phyloP scores from a whole-genome alignment of 2,113 vertebrate genomes.

The Thoracochromis brauschi region DNA sequence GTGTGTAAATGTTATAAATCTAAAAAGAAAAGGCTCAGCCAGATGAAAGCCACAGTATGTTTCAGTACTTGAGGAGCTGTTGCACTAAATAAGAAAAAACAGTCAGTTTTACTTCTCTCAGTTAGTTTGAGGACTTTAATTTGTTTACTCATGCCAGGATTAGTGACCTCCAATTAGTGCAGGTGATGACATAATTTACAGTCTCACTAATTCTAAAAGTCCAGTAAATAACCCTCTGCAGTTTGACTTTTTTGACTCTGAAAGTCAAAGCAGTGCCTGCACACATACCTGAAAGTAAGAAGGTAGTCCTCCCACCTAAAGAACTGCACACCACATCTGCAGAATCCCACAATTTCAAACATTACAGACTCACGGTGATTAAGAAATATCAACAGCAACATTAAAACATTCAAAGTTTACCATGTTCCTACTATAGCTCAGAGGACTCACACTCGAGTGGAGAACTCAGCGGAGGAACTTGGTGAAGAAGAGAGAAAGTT shows the following conservation, averaged over 20 bases:
- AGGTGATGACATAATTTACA: background rate
- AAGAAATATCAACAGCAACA: background rate
- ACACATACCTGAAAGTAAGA: background rate
- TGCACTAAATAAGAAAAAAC: background rate
- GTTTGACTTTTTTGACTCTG: background rate
- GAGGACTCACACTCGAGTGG: background rate
- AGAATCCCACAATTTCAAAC: background rate
- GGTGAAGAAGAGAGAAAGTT: background rate
- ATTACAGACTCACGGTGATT: background rate
- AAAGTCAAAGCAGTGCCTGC: background rate
- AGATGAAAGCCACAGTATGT: accelerated
- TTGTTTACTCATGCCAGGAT: background rate
- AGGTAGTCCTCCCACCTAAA: accelerated
- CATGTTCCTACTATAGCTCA: background rate
- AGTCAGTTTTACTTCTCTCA: background rate
- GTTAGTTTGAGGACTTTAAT: background rate
- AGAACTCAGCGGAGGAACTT: background rate
- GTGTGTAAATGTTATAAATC: background rate
- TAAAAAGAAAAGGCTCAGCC: background rate
- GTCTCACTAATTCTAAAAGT: background rate
- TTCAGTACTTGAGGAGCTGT: background rate
- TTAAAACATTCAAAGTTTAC: background rate
- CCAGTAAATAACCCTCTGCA: background rate
- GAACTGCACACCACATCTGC: background rate
- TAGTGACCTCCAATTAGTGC: background rate